These are phyloP conservation scores for Aurelia aurita complex sp. Pacific DNA, from an alignment of 30 jellyfish, hydroid and myxozoan genomes.

Conservation along the genomic window DNA sequence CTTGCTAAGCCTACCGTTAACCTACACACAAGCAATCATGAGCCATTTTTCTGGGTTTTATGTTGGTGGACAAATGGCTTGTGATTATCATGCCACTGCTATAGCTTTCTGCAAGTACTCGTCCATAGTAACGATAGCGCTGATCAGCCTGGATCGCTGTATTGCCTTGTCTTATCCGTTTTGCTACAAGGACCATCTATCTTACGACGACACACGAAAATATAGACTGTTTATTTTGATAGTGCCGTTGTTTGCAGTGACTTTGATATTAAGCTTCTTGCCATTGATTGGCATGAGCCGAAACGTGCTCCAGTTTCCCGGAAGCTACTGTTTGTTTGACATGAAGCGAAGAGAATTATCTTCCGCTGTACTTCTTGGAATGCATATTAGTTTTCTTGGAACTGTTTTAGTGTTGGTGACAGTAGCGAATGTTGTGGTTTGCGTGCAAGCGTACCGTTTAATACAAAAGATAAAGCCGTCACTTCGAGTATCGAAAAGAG, in stretches of 20 bases:
- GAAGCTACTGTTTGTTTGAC: conserved; percentile 77
- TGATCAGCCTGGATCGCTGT: conserved; percentile 75
- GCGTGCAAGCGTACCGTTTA: conserved; percentile 55
- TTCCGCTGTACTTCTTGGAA: conserved; percentile 11
- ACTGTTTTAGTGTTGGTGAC: conserved; percentile 20
- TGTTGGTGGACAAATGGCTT: conserved; percentile 70
- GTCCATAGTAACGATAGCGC: conserved; percentile 40
- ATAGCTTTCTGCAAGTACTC: conserved; percentile 55
- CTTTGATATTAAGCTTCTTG: conserved; percentile 30
- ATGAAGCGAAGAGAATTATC: conserved; percentile 7
- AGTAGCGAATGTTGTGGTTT: conserved; percentile 57
- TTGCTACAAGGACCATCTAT: conserved; percentile 73
- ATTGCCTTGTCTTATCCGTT: conserved; percentile 82
- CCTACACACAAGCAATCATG: conserved; percentile 73
- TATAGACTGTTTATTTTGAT: conserved; percentile 10
- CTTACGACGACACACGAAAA: conserved; percentile 47
- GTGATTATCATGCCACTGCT: conserved; percentile 74
- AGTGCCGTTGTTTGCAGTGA: background rate
- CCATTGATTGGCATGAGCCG: conserved; percentile 69
- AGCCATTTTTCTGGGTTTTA: conserved; percentile 53
- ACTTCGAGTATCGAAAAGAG: conserved; percentile 50
- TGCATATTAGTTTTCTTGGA: conserved; percentile 41
- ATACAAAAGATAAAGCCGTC: conserved; percentile 48
- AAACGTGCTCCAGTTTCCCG: conserved; percentile 85
- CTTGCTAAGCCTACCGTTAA: conserved; percentile 29